These are phyloP conservation scores for Drosophila sp. DNA, from an alignment of 1,140 invertebrate species.

Conservation along the genomic window DNA sequence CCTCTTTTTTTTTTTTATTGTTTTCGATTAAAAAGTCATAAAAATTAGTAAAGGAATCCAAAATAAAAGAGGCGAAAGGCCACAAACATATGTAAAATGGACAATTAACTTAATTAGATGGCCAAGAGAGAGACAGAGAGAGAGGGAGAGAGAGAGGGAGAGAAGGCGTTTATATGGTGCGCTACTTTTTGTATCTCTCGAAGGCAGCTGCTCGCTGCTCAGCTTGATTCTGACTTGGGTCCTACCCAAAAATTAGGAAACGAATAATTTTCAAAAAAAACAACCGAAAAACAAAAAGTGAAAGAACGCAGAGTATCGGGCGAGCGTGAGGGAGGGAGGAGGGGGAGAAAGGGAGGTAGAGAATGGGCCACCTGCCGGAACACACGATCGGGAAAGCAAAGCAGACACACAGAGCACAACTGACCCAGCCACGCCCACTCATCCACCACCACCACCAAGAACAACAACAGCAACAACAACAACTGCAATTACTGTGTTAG, in stretches of 20 bases:
- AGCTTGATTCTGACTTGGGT: conserved; percentile 25
- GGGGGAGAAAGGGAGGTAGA: conserved; percentile 3
- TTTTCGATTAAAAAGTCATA: conserved; percentile 78
- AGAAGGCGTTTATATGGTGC: conserved; percentile 71
- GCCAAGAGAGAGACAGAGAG: conserved; percentile 14
- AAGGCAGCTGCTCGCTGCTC: conserved; percentile 37
- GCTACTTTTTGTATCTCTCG: conserved; percentile 63
- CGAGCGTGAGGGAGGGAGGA: conserved; percentile 12
- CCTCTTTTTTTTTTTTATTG: conserved; percentile 58
- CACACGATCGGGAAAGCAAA: conserved; percentile 64
- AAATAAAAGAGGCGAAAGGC: neutral
- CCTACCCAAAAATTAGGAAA: conserved; percentile 57
- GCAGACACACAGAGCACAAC: conserved; percentile 43
- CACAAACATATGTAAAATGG: conserved; percentile 73
- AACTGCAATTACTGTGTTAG: conserved; percentile 75
- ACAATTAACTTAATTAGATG: conserved; percentile 80
- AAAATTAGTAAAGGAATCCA: conserved; percentile 45
- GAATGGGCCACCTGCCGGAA: conserved; percentile 69
- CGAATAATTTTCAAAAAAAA: neutral
- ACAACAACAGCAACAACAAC: conserved; percentile 1
- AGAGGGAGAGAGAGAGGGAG: neutral
- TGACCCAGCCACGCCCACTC: conserved; percentile 62
- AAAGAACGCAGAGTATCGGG: neutral
- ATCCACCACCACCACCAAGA: neutral
- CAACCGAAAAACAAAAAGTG: conserved; percentile 52